Percentiles rank a stretch among this genome's conserved stretches.
These are phyloP conservation scores for Epinotia brunnichana DNA, from an alignment of 2,888 invertebrate genomes.

Conservation along the genomic window DNA sequence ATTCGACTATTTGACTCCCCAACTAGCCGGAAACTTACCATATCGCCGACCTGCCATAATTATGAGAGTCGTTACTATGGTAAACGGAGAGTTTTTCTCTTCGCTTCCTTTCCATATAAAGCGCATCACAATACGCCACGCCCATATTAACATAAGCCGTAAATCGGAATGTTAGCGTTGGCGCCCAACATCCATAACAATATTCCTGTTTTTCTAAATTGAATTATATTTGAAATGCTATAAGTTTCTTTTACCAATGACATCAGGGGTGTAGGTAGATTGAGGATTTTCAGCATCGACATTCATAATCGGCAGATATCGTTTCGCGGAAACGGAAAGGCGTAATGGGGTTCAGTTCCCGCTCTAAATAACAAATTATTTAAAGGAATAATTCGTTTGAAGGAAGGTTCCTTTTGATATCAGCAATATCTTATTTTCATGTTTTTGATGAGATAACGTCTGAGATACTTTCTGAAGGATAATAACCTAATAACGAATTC, in stretches of 20 bases:
- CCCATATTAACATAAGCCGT: slow-evolving; percentile 38
- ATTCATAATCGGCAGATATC: slow-evolving; percentile 42
- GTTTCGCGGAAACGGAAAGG: slow-evolving; percentile 38
- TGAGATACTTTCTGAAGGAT: neutral
- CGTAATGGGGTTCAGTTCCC: slow-evolving; percentile 37
- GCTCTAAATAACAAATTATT: slow-evolving; percentile 38
- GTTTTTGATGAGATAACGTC: slow-evolving; percentile 33
- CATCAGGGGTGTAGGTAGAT: neutral
- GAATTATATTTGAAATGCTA: neutral
- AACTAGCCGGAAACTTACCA: neutral
- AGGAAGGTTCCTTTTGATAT: slow-evolving; percentile 36
- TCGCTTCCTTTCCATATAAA: slow-evolving; percentile 20
- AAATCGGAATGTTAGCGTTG: slow-evolving; percentile 18
- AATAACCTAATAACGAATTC: neutral
- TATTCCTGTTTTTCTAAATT: neutral
- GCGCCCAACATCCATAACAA: neutral
- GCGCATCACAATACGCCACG: slow-evolving; percentile 24
- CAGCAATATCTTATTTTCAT: slow-evolving; percentile 40
- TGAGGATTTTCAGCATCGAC: slow-evolving; percentile 23
- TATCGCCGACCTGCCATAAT: slow-evolving; percentile 4
- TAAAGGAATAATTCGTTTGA: slow-evolving; percentile 28
- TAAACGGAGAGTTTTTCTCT: slow-evolving; percentile 17
- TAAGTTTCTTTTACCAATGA: slow-evolving; percentile 3
- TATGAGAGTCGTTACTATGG: slow-evolving; percentile 17
- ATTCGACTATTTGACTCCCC: neutral